phyloP scores from a whole-genome alignment of 1,140 invertebrate species.

The Lasioglossum baleicum region DNA sequence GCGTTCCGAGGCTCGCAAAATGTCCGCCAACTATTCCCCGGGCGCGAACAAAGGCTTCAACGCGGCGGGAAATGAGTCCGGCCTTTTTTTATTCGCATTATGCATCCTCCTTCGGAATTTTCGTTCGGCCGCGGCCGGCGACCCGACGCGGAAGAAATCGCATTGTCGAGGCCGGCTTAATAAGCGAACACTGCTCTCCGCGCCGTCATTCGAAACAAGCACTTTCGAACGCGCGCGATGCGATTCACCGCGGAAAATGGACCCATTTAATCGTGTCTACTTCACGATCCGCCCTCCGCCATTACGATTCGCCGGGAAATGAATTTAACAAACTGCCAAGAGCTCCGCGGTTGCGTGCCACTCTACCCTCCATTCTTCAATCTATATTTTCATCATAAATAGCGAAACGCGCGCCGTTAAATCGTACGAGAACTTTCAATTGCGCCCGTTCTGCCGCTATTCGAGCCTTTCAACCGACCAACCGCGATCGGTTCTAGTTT shows the following conservation, averaged over 20 bases:
- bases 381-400: neutral
- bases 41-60: neutral
- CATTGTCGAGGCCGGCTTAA: conserved; percentile 7
- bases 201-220: neutral
- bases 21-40: neutral
- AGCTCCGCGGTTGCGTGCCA: neutral
- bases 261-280: neutral
- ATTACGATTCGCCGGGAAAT: neutral
- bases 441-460: neutral
- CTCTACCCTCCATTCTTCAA: neutral
- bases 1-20: neutral
- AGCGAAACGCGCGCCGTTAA: neutral
- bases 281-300: neutral
- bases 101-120: neutral
- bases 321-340: neutral
- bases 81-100: neutral
- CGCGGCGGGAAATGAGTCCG: neutral
- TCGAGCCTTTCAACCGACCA: neutral
- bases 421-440: neutral
- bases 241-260: conserved; percentile 17
- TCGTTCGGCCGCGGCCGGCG: neutral
- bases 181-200: neutral
- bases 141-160: conserved; percentile 4
- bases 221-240: conserved; percentile 1
- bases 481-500: neutral